phyloP scores from a whole-genome alignment of 2,113 vertebrate species.

The Gadus macrocephalus region DNA sequence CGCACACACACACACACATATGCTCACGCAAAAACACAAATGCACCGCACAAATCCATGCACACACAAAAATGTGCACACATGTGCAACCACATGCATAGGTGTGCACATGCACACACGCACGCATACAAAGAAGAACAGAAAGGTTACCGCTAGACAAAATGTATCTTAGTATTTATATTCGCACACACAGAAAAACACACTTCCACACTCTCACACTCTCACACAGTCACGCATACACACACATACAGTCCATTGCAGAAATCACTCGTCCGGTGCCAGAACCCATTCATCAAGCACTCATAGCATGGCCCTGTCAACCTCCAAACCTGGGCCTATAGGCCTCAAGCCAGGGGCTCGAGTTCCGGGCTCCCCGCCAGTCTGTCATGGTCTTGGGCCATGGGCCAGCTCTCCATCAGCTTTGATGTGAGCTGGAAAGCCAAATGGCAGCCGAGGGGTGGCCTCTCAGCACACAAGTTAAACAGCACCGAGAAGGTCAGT shows the following conservation, averaged over 20 bases:
- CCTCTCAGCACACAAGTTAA: slow-evolving; percentile 80
- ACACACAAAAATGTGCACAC: slow-evolving; percentile 14
- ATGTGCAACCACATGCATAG: background rate
- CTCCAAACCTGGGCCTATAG: slow-evolving; percentile 75
- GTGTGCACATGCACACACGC: background rate
- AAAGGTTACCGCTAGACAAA: background rate
- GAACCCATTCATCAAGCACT: slow-evolving; percentile 83
- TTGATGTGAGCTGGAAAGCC: slow-evolving; percentile 89
- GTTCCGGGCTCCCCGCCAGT: slow-evolving; percentile 85
- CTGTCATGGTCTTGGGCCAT: slow-evolving; percentile 87
- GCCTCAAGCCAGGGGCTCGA: slow-evolving; percentile 84
- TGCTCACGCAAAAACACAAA: slow-evolving; percentile 12
- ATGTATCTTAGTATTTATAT: no score
- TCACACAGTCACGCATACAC: slow-evolving; percentile 30
- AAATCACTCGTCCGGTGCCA: slow-evolving; percentile 71
- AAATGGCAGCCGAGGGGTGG: slow-evolving; percentile 87
- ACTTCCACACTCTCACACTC: background rate
- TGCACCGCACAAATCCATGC: slow-evolving; percentile 22
- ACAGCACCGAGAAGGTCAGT: slow-evolving; percentile 76
- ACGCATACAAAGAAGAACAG: background rate
- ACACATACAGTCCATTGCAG: slow-evolving; percentile 56
- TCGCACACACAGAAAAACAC: background rate
- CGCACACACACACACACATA: slow-evolving; percentile 36
- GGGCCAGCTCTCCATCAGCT: slow-evolving; percentile 87
- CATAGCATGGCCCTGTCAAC: slow-evolving; percentile 82